Base-by-base conservation (phyloP, 1,140 invertebrate genomes). In the Holotrichia oblita region DNA sequence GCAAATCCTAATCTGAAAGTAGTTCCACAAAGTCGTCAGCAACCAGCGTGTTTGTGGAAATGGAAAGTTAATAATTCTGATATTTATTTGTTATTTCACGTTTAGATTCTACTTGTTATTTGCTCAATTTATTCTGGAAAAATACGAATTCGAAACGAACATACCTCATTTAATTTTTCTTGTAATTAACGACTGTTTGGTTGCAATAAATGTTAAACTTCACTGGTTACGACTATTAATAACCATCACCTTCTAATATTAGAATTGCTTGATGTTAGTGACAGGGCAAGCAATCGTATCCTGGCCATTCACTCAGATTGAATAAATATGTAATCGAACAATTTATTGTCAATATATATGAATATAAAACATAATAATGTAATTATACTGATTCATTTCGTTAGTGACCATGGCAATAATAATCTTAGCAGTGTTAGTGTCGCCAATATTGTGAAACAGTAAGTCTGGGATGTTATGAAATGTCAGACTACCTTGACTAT, bases 1-100 rank as follows among this genome's bases (percentile, higher is more conserved):
- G 48, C 48, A 55, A 55, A 17, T n/a, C 12, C 48, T 17, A 55
- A 6, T 55, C 48, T 17, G 48, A 14, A 55, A 55, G n/a, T 17
- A 55, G 48, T 55, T 55, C 48, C 48, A 55, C 14, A 55, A 55
- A 55, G 12, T 55, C 17, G 17, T 17, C 48, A 17, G 48, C 27
- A 34, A 4, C 27, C 4, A 34, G 27, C 27, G 27, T 4, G 4
- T 55, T 55, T 55, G 48, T 55, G 48, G 48, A 55, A 55, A 55
- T 55, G 48, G 48, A 55, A 55, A 55, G 48, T 55, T 55, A 55
- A 17, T 55, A 55, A 55, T 17, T 55, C 48, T n/a, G 14, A 55
- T 55, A 55, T 6, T 17, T 55, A 55, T n/a, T 55, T 6, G 48
- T 17, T 17, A 55, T 17, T 34, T 4, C 2, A 34, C n/a, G 6